phyloP scores from a whole-genome alignment of 2,797 vertebrate genomes.

The Merluccius polli region DNA sequence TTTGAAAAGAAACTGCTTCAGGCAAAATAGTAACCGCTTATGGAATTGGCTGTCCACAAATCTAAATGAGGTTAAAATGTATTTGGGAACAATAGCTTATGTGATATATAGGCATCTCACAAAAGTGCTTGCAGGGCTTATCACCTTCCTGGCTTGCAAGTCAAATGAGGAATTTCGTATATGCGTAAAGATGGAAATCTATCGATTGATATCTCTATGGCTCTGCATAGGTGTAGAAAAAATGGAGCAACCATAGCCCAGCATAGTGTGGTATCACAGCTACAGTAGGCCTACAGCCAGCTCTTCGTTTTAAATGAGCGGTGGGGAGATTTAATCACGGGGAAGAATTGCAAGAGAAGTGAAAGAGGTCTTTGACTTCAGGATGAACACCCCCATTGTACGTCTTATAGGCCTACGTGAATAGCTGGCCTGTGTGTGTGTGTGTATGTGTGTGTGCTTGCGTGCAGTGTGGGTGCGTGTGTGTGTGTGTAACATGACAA shows the following conservation, averaged over 20 bases:
- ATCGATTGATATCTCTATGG: neutral
- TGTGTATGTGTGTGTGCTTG: too few species aligned
- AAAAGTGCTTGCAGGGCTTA: neutral
- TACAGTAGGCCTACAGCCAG: neutral
- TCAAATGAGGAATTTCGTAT: neutral
- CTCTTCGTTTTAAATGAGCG: neutral
- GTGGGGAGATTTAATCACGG: conserved; percentile 47
- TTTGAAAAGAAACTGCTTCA: conserved; percentile 38
- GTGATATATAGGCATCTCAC: neutral
- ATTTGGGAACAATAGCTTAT: neutral
- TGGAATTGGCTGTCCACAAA: neutral
- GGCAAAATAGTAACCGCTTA: neutral
- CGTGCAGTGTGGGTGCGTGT: too few species aligned
- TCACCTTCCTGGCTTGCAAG: neutral
- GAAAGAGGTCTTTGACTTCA: conserved; percentile 60
- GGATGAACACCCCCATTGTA: conserved; percentile 62
- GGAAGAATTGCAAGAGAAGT: conserved; percentile 44
- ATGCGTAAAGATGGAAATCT: conserved; percentile 50
- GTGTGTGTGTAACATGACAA: neutral
- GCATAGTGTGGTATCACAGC: conserved; percentile 1
- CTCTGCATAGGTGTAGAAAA: neutral
- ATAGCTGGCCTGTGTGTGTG: conserved; percentile 44
- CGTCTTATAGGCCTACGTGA: conserved; percentile 39
- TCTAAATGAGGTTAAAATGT: neutral
- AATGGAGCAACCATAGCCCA: neutral